Base-by-base conservation (phyloP, 2,113 vertebrate genomes). In the Spea multiplicata region DNA sequence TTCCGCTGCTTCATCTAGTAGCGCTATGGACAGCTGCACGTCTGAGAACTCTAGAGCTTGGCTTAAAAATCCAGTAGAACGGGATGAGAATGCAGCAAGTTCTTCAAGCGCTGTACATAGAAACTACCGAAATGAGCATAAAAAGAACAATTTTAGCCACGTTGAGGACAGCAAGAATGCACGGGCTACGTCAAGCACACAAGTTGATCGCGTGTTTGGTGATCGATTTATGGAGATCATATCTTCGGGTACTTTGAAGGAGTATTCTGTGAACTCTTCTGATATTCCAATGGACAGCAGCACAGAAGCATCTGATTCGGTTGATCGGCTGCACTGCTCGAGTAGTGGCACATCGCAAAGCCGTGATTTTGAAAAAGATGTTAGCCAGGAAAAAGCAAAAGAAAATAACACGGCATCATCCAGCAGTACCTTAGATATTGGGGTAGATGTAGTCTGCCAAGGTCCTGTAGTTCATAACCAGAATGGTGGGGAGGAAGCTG, bases 231-330 rank as follows among this genome's bases (percentile, higher is more conserved):
- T 57, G 17, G 55, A 68, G 9, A 8, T 73, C 4, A 73, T 80
- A 12, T 80, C 78, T 12, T 80, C 78, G 30, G 78, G 71, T 8
- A 74, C 78, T 6, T 10, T 49, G 1, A 77, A 77, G 68, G 75
- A 77, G 44, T 77, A 73, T 74, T 50, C 68, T 3, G 78, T 66
- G 44, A 80, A 80, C 13, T 80, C 78, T 0, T 80, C 78, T 0
- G 3, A 62, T n/a, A 69, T 6, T 47, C 45, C 81, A 2, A 76
- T 85, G 64, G 85, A 86, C 66, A 85, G 86, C 70, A 87, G 82
- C 48, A 75, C 83, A 66, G 82, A 85, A 68, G 87, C 83, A 5
- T 79, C 49, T 5, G 8, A n/a, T 53, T 75, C 64, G 1, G 46
- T 68, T 5, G 10, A 44, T 3, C 57, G 48, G 3, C 14, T 59